Evolutionary conservation across 1,140 invertebrate genomes (phyloP).

Genomic region (Zaprionus inermis): DNA sequence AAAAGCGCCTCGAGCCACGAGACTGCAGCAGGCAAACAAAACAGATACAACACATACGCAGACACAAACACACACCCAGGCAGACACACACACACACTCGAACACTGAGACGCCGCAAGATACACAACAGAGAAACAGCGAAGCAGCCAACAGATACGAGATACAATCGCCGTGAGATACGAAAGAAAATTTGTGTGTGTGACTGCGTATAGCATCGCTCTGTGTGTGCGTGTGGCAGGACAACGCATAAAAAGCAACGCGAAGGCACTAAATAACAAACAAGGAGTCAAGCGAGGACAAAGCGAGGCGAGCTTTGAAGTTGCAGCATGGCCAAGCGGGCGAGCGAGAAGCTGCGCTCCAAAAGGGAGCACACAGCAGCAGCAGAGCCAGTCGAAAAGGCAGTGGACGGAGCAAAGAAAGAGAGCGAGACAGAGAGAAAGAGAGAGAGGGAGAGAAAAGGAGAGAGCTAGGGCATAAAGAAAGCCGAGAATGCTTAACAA

Average conservation of each 20-base stretch:
- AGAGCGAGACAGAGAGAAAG: background rate
- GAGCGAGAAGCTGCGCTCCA: slow-evolving; percentile 12
- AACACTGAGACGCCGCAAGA: slow-evolving; percentile 33
- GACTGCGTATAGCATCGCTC: too few relatives aligned
- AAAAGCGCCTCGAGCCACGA: slow-evolving; percentile 59
- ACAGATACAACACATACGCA: slow-evolving; percentile 21
- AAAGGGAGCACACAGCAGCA: slow-evolving; percentile 42
- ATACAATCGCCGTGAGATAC: slow-evolving; percentile 56
- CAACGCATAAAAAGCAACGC: slow-evolving; percentile 54
- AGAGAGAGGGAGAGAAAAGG: slow-evolving; percentile 4
- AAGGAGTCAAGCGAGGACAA: slow-evolving; percentile 40
- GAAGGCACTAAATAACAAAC: slow-evolving; percentile 58
- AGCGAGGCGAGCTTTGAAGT: slow-evolving; percentile 59
- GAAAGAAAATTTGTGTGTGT: slow-evolving; percentile 46
- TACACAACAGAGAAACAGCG: slow-evolving; percentile 29
- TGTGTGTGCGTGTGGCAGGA: slow-evolving; percentile 32
- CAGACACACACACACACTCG: slow-evolving; percentile 10
- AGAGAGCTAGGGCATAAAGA: slow-evolving; percentile 25
- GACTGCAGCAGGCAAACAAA: slow-evolving; percentile 58
- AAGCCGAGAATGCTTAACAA: slow-evolving; percentile 55
- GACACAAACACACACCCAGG: slow-evolving; percentile 26
- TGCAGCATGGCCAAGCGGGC: slow-evolving; percentile 41
- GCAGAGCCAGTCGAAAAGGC: slow-evolving; percentile 10
- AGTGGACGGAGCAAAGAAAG: slow-evolving; percentile 2
- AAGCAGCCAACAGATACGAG: slow-evolving; percentile 36